Base-by-base conservation (phyloP, 2,797 vertebrate genomes). In the Gymnothorax reevesii region DNA sequence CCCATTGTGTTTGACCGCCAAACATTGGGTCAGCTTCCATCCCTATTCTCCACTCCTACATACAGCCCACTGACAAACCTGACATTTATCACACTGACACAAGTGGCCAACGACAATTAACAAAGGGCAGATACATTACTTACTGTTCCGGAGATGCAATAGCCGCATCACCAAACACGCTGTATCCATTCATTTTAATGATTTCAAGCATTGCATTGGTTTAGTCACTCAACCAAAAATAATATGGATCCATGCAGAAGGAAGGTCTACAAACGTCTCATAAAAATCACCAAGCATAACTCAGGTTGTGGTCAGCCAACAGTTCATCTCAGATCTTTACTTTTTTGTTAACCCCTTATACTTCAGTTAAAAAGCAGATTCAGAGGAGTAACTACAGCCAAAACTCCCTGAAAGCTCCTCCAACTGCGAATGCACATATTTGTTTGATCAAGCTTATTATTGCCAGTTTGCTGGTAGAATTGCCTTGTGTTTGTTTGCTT, bases 41-140 rank as follows among this genome's bases (percentile, higher is more conserved):
- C n/a, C 77, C 77, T 22, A 80, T 4, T 22, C n/a, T 20, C 77
- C 33, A 42, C 73, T 77, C 73, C 73, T 42, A 77, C 73, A 77
- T 87, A 87, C 10, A 42, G 69, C 60, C 59, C 54, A 73, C 64
- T 64, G 10, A 83, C 86, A 85, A 94, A 91, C 92, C 90, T 92
- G 88, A 87, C 92, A 94, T 95, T 91, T 62, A 92, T 95, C 93
- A 93, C 89, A 54, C 60, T 93, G 93, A 95, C 93, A 93, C 88
- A 66, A 87, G 87, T 1, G 88, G 90, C 88, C 90, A 91, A 91
- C 52, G 88, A 92, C 93, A 92, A 93, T 93, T 92, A 92, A 93
- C 92, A 91, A 89, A 90, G 89, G 91, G 89, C 73, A 90, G 90
- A 92, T 88, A 90, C 54, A 85, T 89, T 89, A 80, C 52, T 2